Evolutionary conservation across 2,888 invertebrate genomes (phyloP), one percentile per base, ranked within the genome.

Genomic region (Ormyrus pomaceus): DNA sequence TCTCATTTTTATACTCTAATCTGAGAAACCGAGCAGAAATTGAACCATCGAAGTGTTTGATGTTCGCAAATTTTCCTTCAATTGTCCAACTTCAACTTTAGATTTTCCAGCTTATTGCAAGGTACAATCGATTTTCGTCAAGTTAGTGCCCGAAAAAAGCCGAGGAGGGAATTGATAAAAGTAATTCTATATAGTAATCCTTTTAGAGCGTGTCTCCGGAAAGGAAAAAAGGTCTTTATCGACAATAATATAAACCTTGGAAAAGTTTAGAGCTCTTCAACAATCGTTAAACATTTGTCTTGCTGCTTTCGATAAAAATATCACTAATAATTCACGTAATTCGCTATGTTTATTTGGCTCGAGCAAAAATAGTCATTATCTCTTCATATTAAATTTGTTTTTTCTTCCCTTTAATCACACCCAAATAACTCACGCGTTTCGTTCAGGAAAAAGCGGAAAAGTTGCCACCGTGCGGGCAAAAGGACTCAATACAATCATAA

Each of bases 291-390:
- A 77, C 61, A 77, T 77, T 77, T 77, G 69, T 48, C n/a, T 70
- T 59, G 65, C 64, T 71, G 55, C 7, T 53, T 72, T 46, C 62
- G 66, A 70, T 74, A 72, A 81, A 76, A 77, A 79, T 81, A 79
- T 81, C 72, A 73, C 69, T 77, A 74, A 81, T 70, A 81, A 81
- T 81, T 55, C 73, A 77, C 64, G 50, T 77, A 72, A 79, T 80
- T 76, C 66, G 19, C 76, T 80, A 80, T 71, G 64, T 50, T 77
- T 69, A 81, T 81, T 81, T 81, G 78, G 75, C 73, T 78, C 75
- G 69, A 82, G 79, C 74, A 82, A 82, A 82, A 82, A 82, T 82
- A 82, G 82, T 81, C 61, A 51, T 73, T 61, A 77, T 77, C 48
- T 77, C 61, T 77, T 61, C 59, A 55, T 62, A 69, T 61, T 64